These are phyloP conservation scores for Drosophila murphyi DNA, from an alignment of 1,140 invertebrate species.

Conservation along the genomic window DNA sequence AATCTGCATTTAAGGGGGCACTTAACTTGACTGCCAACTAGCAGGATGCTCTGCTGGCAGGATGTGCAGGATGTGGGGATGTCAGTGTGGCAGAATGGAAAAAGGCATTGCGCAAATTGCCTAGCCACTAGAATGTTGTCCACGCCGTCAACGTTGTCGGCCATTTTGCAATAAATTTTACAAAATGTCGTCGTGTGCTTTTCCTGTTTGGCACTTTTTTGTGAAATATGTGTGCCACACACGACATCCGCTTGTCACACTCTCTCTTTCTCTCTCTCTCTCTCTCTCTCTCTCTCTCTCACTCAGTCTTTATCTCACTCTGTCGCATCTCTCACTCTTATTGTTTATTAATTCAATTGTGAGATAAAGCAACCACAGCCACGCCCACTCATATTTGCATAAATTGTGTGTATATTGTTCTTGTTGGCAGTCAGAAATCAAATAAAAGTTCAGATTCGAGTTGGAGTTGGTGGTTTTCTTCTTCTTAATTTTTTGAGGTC, in stretches of 20 bases:
- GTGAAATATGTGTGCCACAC: slow-evolving; percentile 60
- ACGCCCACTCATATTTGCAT: slow-evolving; percentile 60
- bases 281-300: slow-evolving; percentile 6
- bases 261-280: slow-evolving; percentile 10
- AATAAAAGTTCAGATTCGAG: slow-evolving; percentile 65
- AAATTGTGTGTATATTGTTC: slow-evolving; percentile 44
- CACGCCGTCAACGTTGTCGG: slow-evolving; percentile 37
- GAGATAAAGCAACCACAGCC: slow-evolving; percentile 52
- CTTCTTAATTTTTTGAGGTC: no score
- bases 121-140: slow-evolving; percentile 40
- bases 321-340: slow-evolving; percentile 4
- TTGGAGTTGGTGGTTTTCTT: neutral
- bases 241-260: slow-evolving; percentile 74
- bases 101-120: slow-evolving; percentile 54
- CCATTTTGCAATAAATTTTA: slow-evolving; percentile 69
- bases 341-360: slow-evolving; percentile 66
- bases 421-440: slow-evolving; percentile 64
- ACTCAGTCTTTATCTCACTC: neutral
- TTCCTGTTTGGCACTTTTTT: slow-evolving; percentile 76
- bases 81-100: slow-evolving; percentile 15
- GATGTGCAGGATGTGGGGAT: neutral
- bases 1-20: slow-evolving; percentile 57
- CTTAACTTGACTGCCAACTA: slow-evolving; percentile 57
- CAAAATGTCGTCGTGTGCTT: slow-evolving; percentile 59
- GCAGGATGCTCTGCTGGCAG: slow-evolving; percentile 10